Conservation (phyloP, 53 echinoderm and acorn worm genomes). For the Holothuria leucospilota region DNA sequence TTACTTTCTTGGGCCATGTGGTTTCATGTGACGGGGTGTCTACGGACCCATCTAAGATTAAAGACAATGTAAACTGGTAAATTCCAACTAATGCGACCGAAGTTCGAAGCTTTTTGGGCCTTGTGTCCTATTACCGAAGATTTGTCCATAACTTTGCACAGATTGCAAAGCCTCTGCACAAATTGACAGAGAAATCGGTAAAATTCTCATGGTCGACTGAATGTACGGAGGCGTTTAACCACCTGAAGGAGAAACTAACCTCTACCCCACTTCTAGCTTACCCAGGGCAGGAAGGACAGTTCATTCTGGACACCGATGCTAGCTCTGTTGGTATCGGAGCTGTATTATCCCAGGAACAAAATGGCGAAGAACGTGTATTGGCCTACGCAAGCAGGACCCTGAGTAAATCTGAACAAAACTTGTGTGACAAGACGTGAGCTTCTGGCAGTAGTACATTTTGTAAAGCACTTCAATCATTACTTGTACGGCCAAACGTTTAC, state of each 20-base stretch:
- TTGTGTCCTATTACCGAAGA: not conserved
- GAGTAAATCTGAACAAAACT: not conserved
- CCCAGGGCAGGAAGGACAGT: too few species aligned
- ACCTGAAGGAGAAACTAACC: too few species aligned
- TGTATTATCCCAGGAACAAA: not conserved
- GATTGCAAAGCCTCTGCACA: not conserved
- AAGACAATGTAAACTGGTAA: not conserved
- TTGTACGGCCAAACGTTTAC: not conserved
- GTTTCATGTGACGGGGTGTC: constrained; percentile 22
- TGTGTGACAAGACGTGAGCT: not conserved
- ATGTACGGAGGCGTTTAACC: too few species aligned
- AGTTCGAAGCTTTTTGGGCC: too few species aligned
- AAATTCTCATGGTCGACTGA: too few species aligned
- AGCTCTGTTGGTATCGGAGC: not conserved
- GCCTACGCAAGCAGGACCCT: not conserved
- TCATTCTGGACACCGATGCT: not conserved
- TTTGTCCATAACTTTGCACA: not conserved
- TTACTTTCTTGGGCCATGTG: constrained; percentile 15
- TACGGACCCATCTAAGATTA: not conserved
- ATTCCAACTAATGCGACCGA: too few species aligned
- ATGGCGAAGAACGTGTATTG: not conserved
- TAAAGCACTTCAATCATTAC: not conserved
- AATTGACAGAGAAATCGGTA: too few species aligned
- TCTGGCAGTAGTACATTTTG: not conserved
- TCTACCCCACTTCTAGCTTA: too few species aligned